Base-by-base conservation (phyloP, 2,797 vertebrate species). In the Euthynnus affinis region DNA sequence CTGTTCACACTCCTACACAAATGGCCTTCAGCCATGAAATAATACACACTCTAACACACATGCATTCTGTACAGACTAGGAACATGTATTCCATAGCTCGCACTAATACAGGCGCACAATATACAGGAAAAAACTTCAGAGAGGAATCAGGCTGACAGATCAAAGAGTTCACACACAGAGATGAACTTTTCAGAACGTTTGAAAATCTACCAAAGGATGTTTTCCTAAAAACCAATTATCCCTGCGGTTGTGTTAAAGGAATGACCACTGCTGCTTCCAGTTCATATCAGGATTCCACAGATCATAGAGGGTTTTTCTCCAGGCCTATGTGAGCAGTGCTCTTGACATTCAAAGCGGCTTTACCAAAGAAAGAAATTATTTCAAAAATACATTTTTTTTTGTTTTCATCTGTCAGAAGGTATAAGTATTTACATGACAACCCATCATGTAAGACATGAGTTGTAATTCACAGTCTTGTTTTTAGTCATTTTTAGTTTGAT, bases 161-260 rank as follows among this genome's bases (percentile, higher is more conserved):
- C 85, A 93, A 91, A 88, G 83, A 71, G 76, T 13, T 25, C 62
- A 76, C 84, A 74, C 18, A 58, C 66, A 51, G 60, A 42, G 78
- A 87, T 62, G 53, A 90, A 90, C 82, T 75, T 89, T 86, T 85
- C 46, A 62, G 73, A 88, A 73, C 23, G 66, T 89, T 87, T 91
- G 77, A 87, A 89, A 87, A 78, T 81, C 74, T 71, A 76, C 79
- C 78, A 82, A 84, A 79, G 76, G 84, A 85, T 78, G 70, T 84
- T 84, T 88, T 81, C 67, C 78, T 76, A 71, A 85, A 83, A 84
- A 83, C 22, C 78, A 82, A 88, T 85, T 81, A 85, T 81, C 75
- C 83, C 80, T 34, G 56, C 27, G 46, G 88, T 80, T 64, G 57
- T 78, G 79, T 87, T 71, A 72, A 79, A 78, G 78, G 66, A 88